These are phyloP conservation scores for Thymelicus lineola DNA, from an alignment of 2,888 invertebrate genomes.

Conservation along the genomic window DNA sequence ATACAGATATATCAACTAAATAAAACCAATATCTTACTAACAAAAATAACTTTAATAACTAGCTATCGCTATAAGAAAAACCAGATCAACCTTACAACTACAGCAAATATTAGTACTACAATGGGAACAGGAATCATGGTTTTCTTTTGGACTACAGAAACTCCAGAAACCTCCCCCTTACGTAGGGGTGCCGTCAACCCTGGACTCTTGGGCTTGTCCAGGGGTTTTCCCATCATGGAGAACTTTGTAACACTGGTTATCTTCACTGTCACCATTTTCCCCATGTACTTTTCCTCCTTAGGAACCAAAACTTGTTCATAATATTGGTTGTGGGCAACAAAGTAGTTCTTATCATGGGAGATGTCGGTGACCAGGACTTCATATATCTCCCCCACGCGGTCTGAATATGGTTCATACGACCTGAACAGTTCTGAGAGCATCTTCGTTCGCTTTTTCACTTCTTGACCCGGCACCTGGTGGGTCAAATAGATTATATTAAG, in stretches of 20 bases:
- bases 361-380: constrained; percentile 96
- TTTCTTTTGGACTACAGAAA: constrained; percentile 46
- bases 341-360: constrained; percentile 95
- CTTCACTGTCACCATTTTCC: constrained; percentile 92
- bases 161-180: constrained; percentile 86
- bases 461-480: constrained; percentile 89
- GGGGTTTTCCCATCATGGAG: constrained; percentile 90
- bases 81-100: constrained; percentile 74
- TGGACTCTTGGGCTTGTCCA: constrained; percentile 83
- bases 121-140: constrained; percentile 65
- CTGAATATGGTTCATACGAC: constrained; percentile 93
- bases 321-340: constrained; percentile 97
- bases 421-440: constrained; percentile 94
- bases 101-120: constrained; percentile 67
- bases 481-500: neutral
- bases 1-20: neutral
- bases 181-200: constrained; percentile 82
- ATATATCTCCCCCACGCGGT: constrained; percentile 87
- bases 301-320: constrained; percentile 96
- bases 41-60: constrained; percentile 40
- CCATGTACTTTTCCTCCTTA: constrained; percentile 90
- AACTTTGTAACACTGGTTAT: constrained; percentile 90
- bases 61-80: constrained; percentile 60
- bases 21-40: constrained; percentile 24
- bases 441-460: constrained; percentile 96